phyloP scores from a whole-genome alignment of 2,888 invertebrate species.

The Chloromyia formosa region DNA sequence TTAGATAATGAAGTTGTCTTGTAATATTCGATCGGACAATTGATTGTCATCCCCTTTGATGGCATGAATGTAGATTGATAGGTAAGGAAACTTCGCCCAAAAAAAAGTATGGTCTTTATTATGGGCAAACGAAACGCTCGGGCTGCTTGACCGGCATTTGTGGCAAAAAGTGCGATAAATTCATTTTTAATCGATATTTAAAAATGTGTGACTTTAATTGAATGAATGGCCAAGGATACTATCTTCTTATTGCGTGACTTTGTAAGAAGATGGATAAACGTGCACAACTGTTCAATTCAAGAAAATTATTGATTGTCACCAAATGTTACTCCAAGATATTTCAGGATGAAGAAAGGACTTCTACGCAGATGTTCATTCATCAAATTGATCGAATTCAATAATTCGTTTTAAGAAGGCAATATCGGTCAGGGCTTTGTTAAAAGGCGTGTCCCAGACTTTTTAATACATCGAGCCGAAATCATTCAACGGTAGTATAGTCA shows the following conservation, averaged over 20 bases:
- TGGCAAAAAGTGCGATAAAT: conserved; percentile 32
- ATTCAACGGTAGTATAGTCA: too few relatives aligned
- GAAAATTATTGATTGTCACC: conserved; percentile 26
- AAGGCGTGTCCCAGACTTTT: too few relatives aligned
- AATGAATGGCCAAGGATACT: conserved; percentile 29
- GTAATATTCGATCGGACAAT: conserved; percentile 19
- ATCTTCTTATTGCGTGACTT: conserved; percentile 33
- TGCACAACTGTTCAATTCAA: conserved; percentile 28
- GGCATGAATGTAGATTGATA: not conserved
- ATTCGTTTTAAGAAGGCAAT: too few relatives aligned
- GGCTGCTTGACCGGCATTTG: not conserved
- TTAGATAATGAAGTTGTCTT: conserved; percentile 36
- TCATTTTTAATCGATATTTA: conserved; percentile 29
- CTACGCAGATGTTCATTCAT: too few relatives aligned
- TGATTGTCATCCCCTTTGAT: conserved; percentile 3
- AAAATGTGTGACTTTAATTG: conserved; percentile 22
- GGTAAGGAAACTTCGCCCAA: not conserved
- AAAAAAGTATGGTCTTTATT: too few relatives aligned
- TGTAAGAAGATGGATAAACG: conserved; percentile 1
- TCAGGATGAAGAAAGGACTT: too few relatives aligned
- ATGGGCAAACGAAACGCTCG: too few relatives aligned
- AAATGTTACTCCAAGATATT: conserved; percentile 27
- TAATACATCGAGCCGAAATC: too few relatives aligned
- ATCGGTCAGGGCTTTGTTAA: too few relatives aligned
- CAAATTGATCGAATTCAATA: too few relatives aligned